Evolutionary conservation across 1,140 invertebrate species (phyloP).

Genomic region (Sitodiplosis mosellana): DNA sequence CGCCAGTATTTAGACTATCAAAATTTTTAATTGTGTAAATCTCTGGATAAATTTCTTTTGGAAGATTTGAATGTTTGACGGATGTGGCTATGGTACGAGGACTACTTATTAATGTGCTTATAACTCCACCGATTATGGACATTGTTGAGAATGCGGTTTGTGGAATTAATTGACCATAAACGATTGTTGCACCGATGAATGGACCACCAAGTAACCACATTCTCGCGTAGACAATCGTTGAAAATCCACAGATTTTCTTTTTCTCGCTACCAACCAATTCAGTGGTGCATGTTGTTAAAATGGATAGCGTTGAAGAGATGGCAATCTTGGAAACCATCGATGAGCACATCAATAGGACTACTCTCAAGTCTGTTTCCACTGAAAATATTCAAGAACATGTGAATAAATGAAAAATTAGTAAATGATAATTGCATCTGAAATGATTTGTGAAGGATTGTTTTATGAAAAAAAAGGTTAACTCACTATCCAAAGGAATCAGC

Average conservation of each 20-base stretch:
- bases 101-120: constrained; percentile 18
- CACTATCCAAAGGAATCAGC: constrained; percentile 17
- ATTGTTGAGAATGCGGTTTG: constrained; percentile 20
- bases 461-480: constrained; percentile 1
- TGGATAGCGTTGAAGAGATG: constrained; percentile 20
- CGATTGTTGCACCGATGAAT: constrained; percentile 19
- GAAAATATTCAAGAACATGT: too few species aligned
- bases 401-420: constrained; percentile 2
- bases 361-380: constrained; percentile 14
- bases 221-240: constrained; percentile 23
- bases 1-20: too few species aligned
- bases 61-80: constrained; percentile 17
- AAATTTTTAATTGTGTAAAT: constrained; percentile 21
- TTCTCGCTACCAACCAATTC: constrained; percentile 20
- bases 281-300: constrained; percentile 23
- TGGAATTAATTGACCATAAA: constrained; percentile 20
- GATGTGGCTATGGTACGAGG: constrained; percentile 15
- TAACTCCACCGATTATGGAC: constrained; percentile 18
- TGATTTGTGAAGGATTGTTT: too few species aligned
- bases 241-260: constrained; percentile 19
- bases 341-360: constrained; percentile 19
- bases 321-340: constrained; percentile 24
- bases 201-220: constrained; percentile 23
- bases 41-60: constrained; percentile 21
- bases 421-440: background rate